Evolutionary conservation across 2,888 invertebrate species (phyloP), one percentile per base, ranked within the genome.

Genomic region (Cheilosia grossa): DNA sequence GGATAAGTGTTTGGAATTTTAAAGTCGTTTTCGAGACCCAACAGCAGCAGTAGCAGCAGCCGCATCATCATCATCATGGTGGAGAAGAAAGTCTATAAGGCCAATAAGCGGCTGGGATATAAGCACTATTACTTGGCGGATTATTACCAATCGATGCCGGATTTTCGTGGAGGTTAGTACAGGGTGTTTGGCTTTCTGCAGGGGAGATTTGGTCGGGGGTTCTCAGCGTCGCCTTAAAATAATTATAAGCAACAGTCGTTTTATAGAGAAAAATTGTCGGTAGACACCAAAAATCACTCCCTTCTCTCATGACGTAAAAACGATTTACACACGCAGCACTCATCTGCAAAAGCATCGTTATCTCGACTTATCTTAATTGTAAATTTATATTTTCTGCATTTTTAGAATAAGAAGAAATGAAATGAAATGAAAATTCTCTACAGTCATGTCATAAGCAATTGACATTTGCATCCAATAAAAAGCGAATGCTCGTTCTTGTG

Each of bases 51-150:
- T 4, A 27, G 30, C 4, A 30, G 27, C 17, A 27, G 30, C 4
- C 19, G 27, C 17, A 47, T 33, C 33, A 80, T 15, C n/a, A 1
- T 19, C 56, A 82, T 6, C 9, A 85, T 85, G 85, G 72, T 56
- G 37, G 75, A 81, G 27, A 75, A 77, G 19, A 81, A 67, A 24
- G 37, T 44, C 2, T 54, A 47, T 0, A 85, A 30, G 40, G 37
- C 53, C 4, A 82, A 59, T 37, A 72, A 61, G 1, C 30, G 61
- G 9, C 51, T 85, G 21, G 85, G 85, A 58, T 67, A 85, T 13
- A 72, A 70, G 4, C 93, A 93, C 87, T 93, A 93, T 54, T 90
- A 90, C 88, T 90, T 90, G 40, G 90, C 91, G 81, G 91, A 91
- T 79, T 89, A 90, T 49, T 91, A 90, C 63, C 89, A 91, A 64